phyloP scores from a whole-genome alignment of 2,888 invertebrate genomes.

The Biston betularia region DNA sequence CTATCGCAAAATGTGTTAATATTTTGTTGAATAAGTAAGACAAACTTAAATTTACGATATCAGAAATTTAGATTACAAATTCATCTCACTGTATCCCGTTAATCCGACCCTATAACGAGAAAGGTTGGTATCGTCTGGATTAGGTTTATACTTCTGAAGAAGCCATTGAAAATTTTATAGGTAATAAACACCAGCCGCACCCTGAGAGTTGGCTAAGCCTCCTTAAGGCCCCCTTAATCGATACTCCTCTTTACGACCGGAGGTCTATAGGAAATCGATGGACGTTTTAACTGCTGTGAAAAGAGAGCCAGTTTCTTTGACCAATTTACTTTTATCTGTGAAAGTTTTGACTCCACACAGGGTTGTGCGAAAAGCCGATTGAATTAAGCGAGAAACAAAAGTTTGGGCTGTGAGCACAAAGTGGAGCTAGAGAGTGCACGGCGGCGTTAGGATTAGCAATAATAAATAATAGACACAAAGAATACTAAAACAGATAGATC shows the following conservation, averaged over 20 bases:
- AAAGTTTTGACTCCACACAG: not conserved
- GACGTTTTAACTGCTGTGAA: conserved; percentile 10
- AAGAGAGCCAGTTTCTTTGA: conserved; percentile 6
- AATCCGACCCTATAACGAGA: conserved; percentile 17
- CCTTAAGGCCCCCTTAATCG: conserved; percentile 31
- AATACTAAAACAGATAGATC: too few relatives aligned
- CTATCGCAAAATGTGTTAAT: too few relatives aligned
- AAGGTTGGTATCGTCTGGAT: conserved; percentile 24
- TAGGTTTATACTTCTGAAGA: conserved; percentile 25
- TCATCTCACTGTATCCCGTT: not conserved
- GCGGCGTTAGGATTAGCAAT: too few relatives aligned
- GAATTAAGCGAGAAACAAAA: not conserved
- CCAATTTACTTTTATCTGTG: conserved; percentile 3
- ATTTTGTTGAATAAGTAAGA: not conserved
- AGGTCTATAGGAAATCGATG: conserved; percentile 32
- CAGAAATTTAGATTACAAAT: not conserved
- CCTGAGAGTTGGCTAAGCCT: conserved; percentile 28
- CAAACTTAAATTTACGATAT: not conserved
- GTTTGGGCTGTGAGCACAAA: not conserved
- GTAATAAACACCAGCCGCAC: conserved; percentile 44
- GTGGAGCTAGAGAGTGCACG: not conserved
- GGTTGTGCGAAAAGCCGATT: not conserved
- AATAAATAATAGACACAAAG: too few relatives aligned
- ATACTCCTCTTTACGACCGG: conserved; percentile 38
- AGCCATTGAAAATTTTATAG: conserved; percentile 39